Evolutionary conservation across 1,140 invertebrate genomes (phyloP).

Genomic region (Melitaea cinxia): DNA sequence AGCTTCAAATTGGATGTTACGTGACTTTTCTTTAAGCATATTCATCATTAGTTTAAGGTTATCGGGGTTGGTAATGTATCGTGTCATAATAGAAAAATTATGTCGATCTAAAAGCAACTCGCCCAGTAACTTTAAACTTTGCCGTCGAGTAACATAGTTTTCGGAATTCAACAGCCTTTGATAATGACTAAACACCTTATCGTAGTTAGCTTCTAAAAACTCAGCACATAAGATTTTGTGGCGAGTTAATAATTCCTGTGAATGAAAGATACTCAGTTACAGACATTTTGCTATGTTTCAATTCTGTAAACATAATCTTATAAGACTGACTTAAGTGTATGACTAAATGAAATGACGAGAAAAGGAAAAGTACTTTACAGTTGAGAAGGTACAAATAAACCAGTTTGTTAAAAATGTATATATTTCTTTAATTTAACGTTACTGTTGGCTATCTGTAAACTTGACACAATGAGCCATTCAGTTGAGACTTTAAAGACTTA

Average conservation of each 20-base stretch:
- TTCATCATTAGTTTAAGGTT: constrained; percentile 99
- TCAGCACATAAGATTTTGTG: constrained; percentile 99
- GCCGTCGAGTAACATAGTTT: constrained; percentile 98
- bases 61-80: constrained; percentile 99
- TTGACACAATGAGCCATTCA: no score
- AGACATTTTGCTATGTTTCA: no score
- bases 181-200: constrained; percentile 98
- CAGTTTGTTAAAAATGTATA: no score
- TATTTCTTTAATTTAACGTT: no score
- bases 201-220: constrained; percentile 99
- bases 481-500: no score
- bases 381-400: no score
- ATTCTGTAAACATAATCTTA: no score
- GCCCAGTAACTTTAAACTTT: constrained; percentile 98
- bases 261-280: constrained; percentile 40
- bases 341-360: not conserved
- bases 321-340: not conserved
- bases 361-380: not conserved
- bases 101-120: constrained; percentile 98
- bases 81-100: constrained; percentile 99
- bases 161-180: constrained; percentile 98
- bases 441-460: no score
- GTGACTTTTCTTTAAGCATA: constrained; percentile 99
- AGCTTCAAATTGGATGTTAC: constrained; percentile 99
- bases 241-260: constrained; percentile 97